These are phyloP conservation scores for Pristionchus japonicus DNA, from an alignment of 2,888 invertebrate species.

Conservation along the genomic window DNA sequence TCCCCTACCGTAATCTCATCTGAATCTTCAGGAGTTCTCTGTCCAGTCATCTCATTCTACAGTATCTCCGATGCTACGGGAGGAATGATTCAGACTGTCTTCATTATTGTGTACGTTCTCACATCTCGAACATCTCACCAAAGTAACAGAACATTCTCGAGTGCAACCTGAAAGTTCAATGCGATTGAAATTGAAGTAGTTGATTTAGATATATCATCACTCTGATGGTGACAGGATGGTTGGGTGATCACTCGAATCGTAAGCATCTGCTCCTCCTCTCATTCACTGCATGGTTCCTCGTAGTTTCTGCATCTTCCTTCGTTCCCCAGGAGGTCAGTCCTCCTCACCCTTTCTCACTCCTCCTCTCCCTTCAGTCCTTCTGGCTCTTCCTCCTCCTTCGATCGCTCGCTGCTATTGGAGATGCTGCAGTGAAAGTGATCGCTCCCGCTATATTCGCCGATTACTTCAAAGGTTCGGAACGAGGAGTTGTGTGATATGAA, in stretches of 20 bases:
- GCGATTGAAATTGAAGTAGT: background rate
- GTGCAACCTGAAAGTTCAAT: too few relatives aligned
- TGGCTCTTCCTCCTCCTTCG: constrained; percentile 14
- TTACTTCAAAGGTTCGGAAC: constrained; percentile 8
- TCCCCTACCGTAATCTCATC: background rate
- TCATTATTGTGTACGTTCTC: background rate
- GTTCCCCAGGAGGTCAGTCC: background rate
- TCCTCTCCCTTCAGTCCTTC: constrained; percentile 32
- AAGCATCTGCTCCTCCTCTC: constrained; percentile 6
- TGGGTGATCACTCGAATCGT: background rate
- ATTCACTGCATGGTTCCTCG: background rate
- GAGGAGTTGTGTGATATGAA: background rate
- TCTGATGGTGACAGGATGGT: background rate
- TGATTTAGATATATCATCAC: background rate
- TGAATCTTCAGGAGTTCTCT: constrained; percentile 4
- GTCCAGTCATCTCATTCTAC: background rate
- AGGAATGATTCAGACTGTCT: constrained; percentile 22
- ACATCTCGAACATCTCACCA: background rate
- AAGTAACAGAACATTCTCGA: too few relatives aligned
- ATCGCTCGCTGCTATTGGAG: constrained; percentile 24
- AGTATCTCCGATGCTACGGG: constrained; percentile 12
- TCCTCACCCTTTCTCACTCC: background rate
- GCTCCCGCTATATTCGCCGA: constrained; percentile 19
- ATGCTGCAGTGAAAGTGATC: constrained; percentile 25
- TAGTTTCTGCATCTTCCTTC: background rate